Evolutionary conservation across 2,888 invertebrate genomes (phyloP), one percentile per base, ranked within the genome.

Genomic region (Hydrotaea diabolus): DNA sequence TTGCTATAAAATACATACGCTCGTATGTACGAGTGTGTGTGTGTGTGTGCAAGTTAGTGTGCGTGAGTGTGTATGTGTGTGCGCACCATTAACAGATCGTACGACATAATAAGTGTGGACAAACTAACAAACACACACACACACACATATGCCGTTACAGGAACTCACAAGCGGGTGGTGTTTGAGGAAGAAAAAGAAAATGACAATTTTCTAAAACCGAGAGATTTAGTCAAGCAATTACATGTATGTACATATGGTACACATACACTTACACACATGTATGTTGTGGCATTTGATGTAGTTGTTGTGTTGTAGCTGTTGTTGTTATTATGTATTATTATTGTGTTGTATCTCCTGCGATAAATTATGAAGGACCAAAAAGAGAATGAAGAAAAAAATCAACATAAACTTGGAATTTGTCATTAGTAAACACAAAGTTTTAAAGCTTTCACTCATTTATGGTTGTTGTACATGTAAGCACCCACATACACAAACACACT

Each of bases 1-100:
- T 85, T 85, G 76, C 77, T 79, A 55, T 76, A 79, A 79, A 69
- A 85, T 69, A 80, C 62, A 82, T 85, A n/a, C n/a, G n/a, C n/a
- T n/a, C n/a, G n/a, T n/a, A n/a, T n/a, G n/a, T n/a, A n/a, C n/a
- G n/a, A n/a, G 79, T 71, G 74, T 82, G 82, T 71, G 74, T 82
- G 82, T 69, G 23, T 59, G 59, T 19, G 57, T 79, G 59, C 73
- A 79, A 76, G 79, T 69, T n/a, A 79, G 59, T 39, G n/a, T 53
- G 21, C 17, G 71, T 17, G n/a, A n/a, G 53, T 46, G n/a, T 55
- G 43, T 62, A 11, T 49, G 57, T 26, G 57, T n/a, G 15, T 23
- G n/a, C 72, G 15, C 17, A 39, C 66, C 66, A 66, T 66, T 66
- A 66, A 66, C 66, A 43, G 69, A 69, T 69, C 39, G 69, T 69